Percentiles rank a stretch among this genome's conserved stretches.
phyloP scores from a whole-genome alignment of 2,888 invertebrate genomes.

The Plagodis dolabraria region DNA sequence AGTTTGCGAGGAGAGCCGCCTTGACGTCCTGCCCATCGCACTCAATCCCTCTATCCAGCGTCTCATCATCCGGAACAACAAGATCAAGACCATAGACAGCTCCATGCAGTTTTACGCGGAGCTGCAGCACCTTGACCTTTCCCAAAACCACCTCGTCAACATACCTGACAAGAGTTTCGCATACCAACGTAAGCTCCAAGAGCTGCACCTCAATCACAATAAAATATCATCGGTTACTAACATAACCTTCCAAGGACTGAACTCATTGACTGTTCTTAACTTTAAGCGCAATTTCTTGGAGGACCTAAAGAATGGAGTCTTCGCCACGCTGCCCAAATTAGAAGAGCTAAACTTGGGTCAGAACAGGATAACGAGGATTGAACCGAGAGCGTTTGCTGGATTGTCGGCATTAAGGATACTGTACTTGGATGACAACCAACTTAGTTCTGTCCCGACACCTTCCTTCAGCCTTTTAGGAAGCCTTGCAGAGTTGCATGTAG shows the following conservation, averaged over 20 bases:
- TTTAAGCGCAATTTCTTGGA: constrained; percentile 92
- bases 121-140: constrained; percentile 93
- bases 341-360: constrained; percentile 94
- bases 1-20: constrained; percentile 92
- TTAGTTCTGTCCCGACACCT: constrained; percentile 90
- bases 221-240: constrained; percentile 93
- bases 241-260: constrained; percentile 91
- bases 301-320: constrained; percentile 90
- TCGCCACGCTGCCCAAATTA: constrained; percentile 89
- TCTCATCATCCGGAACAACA: constrained; percentile 92
- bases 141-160: constrained; percentile 92
- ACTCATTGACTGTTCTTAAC: constrained; percentile 91
- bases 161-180: constrained; percentile 92
- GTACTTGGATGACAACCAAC: constrained; percentile 93
- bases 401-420: constrained; percentile 90
- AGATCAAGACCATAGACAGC: constrained; percentile 94
- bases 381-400: constrained; percentile 91
- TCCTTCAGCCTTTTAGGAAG: constrained; percentile 90
- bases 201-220: constrained; percentile 93
- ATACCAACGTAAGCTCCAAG: constrained; percentile 92
- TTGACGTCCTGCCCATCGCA: constrained; percentile 95
- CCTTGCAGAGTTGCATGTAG: constrained; percentile 93
- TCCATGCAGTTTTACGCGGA: constrained; percentile 95
- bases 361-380: constrained; percentile 92
- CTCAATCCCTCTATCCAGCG: constrained; percentile 95